phyloP scores from a whole-genome alignment of 2,888 invertebrate genomes.

The Conchocele bisecta region DNA sequence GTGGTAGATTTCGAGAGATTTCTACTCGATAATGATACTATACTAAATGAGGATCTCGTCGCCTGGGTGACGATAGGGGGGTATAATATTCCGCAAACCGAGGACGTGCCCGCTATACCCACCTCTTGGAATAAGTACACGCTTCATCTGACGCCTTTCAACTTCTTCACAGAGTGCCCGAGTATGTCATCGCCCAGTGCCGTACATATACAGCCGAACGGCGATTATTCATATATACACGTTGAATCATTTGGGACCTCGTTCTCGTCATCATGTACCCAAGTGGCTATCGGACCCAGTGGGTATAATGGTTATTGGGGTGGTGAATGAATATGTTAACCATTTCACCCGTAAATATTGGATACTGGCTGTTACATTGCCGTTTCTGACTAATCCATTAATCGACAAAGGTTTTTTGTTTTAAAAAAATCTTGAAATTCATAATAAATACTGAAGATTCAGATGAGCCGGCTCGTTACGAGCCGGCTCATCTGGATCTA shows the following conservation, averaged over 20 bases:
- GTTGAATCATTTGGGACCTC: conserved; percentile 65
- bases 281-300: conserved; percentile 47
- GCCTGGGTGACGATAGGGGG: conserved; percentile 77
- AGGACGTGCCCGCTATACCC: conserved; percentile 76
- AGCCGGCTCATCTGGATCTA: too few species aligned
- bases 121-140: conserved; percentile 67
- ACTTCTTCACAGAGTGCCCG: conserved; percentile 77
- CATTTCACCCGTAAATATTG: too few species aligned
- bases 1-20: conserved; percentile 73
- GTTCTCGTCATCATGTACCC: conserved; percentile 55
- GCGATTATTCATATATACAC: conserved; percentile 29
- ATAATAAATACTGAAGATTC: too few species aligned
- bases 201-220: conserved; percentile 59
- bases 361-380: too few species aligned
- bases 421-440: too few species aligned
- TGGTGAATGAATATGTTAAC: conserved; percentile 7
- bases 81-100: conserved; percentile 76
- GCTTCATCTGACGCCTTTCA: conserved; percentile 73
- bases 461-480: too few species aligned
- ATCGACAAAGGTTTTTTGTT: too few species aligned
- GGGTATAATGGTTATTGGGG: conserved; percentile 52
- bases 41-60: conserved; percentile 77
- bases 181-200: conserved; percentile 70
- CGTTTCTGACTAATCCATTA: too few species aligned
- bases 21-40: conserved; percentile 73